These are phyloP conservation scores for Tamias sibiricus DNA, from an alignment of 2,113 vertebrate species.

Conservation along the genomic window DNA sequence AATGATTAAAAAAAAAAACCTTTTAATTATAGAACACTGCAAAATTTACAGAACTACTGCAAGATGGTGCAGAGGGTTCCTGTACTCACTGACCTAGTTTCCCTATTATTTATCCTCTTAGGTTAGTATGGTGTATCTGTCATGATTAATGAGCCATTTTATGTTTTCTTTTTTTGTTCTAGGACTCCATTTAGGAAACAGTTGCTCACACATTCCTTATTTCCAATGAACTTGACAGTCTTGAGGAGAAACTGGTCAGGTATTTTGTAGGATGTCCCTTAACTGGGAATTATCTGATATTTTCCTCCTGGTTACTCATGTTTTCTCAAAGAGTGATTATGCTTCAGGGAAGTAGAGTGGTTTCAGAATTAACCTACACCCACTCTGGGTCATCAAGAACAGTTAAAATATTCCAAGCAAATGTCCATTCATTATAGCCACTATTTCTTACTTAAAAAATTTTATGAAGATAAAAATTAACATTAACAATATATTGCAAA, in stretches of 20 bases:
- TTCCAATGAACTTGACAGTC: background rate
- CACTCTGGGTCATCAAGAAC: background rate
- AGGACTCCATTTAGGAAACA: background rate
- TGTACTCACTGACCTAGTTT: background rate
- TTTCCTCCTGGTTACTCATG: background rate
- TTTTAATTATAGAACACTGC: background rate
- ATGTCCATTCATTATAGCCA: background rate
- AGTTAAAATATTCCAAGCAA: conserved; percentile 1
- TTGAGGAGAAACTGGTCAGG: background rate
- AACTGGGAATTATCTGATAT: background rate
- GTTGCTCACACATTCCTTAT: background rate
- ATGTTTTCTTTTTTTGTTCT: background rate
- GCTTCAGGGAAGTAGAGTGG: background rate
- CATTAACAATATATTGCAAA: background rate
- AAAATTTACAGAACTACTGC: background rate
- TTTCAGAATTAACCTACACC: background rate
- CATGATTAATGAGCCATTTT: background rate
- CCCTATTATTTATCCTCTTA: background rate
- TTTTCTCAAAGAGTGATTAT: background rate
- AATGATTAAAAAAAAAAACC: background rate
- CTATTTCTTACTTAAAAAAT: conserved; percentile 17
- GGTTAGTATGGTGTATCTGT: background rate
- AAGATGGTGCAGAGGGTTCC: background rate
- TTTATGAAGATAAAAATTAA: conserved; percentile 37
- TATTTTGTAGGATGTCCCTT: background rate